Evolutionary conservation across 2,888 invertebrate species (phyloP).

Genomic region (Epirrhoe alternata): DNA sequence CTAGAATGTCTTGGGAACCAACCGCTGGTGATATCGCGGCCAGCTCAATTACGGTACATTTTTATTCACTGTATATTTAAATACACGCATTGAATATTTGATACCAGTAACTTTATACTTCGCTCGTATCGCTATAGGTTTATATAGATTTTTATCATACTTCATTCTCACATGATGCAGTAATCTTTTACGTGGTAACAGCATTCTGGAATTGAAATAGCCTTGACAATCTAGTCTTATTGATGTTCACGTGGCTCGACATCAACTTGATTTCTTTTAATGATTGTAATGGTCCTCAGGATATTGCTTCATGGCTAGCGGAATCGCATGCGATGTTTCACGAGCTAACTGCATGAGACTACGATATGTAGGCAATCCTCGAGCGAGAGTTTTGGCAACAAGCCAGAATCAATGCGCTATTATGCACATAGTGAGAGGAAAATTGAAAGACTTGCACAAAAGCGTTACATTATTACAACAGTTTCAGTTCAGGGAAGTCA

Average conservation of each 20-base stretch:
- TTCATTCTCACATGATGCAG: slow-evolving; percentile 34
- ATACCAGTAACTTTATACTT: slow-evolving; percentile 1
- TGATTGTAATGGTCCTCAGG: slow-evolving; percentile 29
- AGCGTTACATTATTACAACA: background rate
- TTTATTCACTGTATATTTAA: slow-evolving; percentile 4
- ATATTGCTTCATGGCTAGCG: slow-evolving; percentile 33
- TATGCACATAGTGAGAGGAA: slow-evolving; percentile 19
- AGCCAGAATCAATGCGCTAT: slow-evolving; percentile 28
- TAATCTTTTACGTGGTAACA: slow-evolving; percentile 41
- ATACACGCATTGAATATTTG: slow-evolving; percentile 10
- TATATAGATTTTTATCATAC: slow-evolving; percentile 17
- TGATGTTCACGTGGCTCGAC: slow-evolving; percentile 33
- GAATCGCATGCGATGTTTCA: slow-evolving; percentile 27
- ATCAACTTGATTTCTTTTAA: slow-evolving; percentile 49
- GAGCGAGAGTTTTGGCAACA: slow-evolving; percentile 31
- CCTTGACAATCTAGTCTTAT: slow-evolving; percentile 50
- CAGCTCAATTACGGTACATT: slow-evolving; percentile 16
- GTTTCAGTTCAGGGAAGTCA: background rate
- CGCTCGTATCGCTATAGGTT: background rate
- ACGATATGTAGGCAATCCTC: slow-evolving; percentile 10
- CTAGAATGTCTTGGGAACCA: slow-evolving; percentile 24
- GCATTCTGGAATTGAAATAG: slow-evolving; percentile 51
- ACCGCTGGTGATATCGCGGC: slow-evolving; percentile 33
- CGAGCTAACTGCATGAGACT: slow-evolving; percentile 24
- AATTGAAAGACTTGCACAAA: slow-evolving; percentile 13